Evolutionary conservation across 2,888 invertebrate genomes (phyloP), one percentile per base, ranked within the genome.

Genomic region (Pemphredon lugubris): DNA sequence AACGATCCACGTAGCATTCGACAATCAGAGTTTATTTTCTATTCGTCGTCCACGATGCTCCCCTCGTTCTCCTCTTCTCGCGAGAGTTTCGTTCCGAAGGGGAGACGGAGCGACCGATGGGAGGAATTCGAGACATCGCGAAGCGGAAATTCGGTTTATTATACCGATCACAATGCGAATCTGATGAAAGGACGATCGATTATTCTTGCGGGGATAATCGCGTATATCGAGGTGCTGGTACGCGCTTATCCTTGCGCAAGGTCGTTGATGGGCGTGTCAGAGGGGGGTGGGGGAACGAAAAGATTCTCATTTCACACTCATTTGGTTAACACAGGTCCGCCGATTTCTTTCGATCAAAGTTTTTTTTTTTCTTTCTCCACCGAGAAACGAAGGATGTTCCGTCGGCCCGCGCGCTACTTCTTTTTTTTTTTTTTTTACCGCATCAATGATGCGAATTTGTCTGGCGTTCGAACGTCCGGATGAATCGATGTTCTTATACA

Each of bases 121-220:
- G n/a, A n/a, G n/a, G n/a, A n/a, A n/a, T n/a, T n/a, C n/a, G n/a
- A n/a, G n/a, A n/a, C 3, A 34, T 34, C n/a, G n/a, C n/a, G 51
- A 26, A 64, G 71, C 59, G 72, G 57, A 21, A 50, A 53, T 51
- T 42, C 48, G 60, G 34, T 60, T 76, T 58, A 51, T 64, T 73
- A 58, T 64, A n/a, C 45, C 23, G 26, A 16, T 21, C 60, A 57
- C 76, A 63, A 60, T 53, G 57, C 54, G 61, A 45, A 23, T 40
- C 66, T 58, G 79, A 75, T 75, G 63, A 71, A 71, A 75, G 50
- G 70, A 65, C 61, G 57, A 77, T 60, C 73, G 68, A 77, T 75
- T 75, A 73, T 63, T 30, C 63, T 44, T 44, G 68, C 74, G 57
- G 39, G 57, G 44, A 77, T 77, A 77, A 77, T 73, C 75, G 64